Percentiles rank a stretch among this genome's conserved stretches.
These are phyloP conservation scores for Lagopus leucura DNA, from an alignment of 2,113 vertebrate species.

Conservation along the genomic window DNA sequence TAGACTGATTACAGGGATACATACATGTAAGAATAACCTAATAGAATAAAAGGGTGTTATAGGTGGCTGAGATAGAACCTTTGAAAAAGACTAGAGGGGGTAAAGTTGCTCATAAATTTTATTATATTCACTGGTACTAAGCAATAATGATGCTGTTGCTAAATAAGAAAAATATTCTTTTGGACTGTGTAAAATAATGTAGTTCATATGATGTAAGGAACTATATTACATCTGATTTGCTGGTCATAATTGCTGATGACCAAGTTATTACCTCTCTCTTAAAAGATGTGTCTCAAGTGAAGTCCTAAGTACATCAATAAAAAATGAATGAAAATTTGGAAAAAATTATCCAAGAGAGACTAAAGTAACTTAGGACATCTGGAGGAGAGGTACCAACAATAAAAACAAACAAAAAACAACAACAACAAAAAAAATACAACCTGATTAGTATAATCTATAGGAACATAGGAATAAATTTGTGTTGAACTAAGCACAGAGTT, in stretches of 20 bases:
- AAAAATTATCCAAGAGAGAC: background rate
- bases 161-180: background rate
- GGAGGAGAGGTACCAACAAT: background rate
- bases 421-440: no score
- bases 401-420: background rate
- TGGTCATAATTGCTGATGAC: background rate
- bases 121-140: accelerated
- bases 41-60: background rate
- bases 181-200: background rate
- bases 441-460: background rate
- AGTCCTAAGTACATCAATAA: background rate
- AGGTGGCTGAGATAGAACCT: background rate
- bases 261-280: background rate
- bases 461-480: background rate
- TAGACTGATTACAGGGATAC: background rate
- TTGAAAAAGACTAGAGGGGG: background rate
- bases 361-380: background rate
- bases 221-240: background rate
- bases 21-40: background rate
- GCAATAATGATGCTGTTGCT: background rate
- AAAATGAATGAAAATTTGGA: background rate
- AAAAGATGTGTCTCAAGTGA: background rate
- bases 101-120: background rate
- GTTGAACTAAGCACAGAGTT: background rate
- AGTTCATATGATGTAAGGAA: background rate